Base-by-base conservation (phyloP, 30 jellyfish, hydroid and myxozoan genomes). In the Aurelia aurita region DNA sequence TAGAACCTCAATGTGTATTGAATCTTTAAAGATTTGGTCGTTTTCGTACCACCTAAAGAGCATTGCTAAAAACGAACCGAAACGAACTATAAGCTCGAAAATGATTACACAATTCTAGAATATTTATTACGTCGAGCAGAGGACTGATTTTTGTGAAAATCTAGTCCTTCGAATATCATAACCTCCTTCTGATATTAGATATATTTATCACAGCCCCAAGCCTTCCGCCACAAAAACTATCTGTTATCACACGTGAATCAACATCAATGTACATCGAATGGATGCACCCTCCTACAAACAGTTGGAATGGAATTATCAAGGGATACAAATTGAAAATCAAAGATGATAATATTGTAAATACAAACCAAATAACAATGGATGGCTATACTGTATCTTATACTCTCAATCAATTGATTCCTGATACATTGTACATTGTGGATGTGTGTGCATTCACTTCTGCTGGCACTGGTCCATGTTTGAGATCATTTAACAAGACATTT, bases 381-480 rank as follows among this genome's bases (percentile, higher is more conserved):
- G 80, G 77, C 23, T 61, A 62, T 34, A 55, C 29, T 20, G 70
- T 66, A 10, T 57, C n/a, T 57, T 64, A 51, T 58, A 58, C 29
- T 53, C 25, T 90, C 44, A 80, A 58, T 25, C 69, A 65, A 32
- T 68, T 91, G 49, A 64, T 61, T 18, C 96, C 98, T 12, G 87
- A 54, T 28, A 49, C 92, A 23, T 5, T 58, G n/a, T 91, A 91
- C 45, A 15, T 65, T 12, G 70, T 91, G 28, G 92, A 78, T 75
- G 89, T 91, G 26, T 91, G 98, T 71, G 94, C 98, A 10, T 91
- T 76, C 34, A 91, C 89, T 15, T 58, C 80, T 22, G 93, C 63
- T 45, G 98, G 96, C 3, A 69, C 53, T 43, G 98, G 98, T 3
- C 98, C 98, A 2, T 91, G 96, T 55, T 58, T 58, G 20, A 72